A percentile compares a stretch with the other conserved stretches of the same genome.
phyloP scores from a whole-genome alignment of 92 coral and sea anemone species.

The Palythoa heliodiscus region DNA sequence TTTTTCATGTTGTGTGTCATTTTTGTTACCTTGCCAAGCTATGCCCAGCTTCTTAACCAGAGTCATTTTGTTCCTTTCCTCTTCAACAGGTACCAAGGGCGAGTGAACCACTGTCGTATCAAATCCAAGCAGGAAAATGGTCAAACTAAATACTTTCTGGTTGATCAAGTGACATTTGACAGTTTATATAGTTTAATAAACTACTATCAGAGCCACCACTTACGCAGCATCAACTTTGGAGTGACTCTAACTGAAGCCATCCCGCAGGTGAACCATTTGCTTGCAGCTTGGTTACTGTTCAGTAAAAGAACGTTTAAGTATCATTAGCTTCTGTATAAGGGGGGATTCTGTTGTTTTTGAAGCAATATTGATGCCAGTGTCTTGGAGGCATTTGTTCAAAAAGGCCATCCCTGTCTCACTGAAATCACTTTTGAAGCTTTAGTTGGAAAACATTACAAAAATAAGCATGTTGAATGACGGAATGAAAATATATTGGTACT shows the following conservation, averaged over 20 bases:
- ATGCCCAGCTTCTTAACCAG: too few species aligned
- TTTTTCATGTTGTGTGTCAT: too few species aligned
- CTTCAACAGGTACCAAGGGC: constrained; percentile 74
- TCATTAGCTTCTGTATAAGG: too few species aligned
- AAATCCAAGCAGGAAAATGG: constrained; percentile 98
- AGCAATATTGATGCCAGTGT: too few species aligned
- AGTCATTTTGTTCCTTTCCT: background rate
- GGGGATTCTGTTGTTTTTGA: too few species aligned
- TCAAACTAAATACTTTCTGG: constrained; percentile 95
- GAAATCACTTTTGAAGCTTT: too few species aligned
- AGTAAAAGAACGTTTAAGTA: too few species aligned
- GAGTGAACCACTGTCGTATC: constrained; percentile 94
- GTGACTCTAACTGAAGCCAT: constrained; percentile 94
- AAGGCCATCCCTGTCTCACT: too few species aligned
- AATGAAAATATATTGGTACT: too few species aligned
- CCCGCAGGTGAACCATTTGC: constrained; percentile 73
- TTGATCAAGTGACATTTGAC: constrained; percentile 98
- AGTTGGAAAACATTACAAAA: too few species aligned
- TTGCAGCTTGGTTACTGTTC: background rate
- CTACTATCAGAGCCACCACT: constrained; percentile 80
- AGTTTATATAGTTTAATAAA: constrained; percentile 93
- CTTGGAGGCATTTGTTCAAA: too few species aligned
- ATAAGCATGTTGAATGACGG: too few species aligned
- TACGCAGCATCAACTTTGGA: constrained; percentile 90
- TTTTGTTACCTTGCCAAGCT: background rate